phyloP scores from a whole-genome alignment of 2,888 invertebrate species.

The Cyaniris semiargus region DNA sequence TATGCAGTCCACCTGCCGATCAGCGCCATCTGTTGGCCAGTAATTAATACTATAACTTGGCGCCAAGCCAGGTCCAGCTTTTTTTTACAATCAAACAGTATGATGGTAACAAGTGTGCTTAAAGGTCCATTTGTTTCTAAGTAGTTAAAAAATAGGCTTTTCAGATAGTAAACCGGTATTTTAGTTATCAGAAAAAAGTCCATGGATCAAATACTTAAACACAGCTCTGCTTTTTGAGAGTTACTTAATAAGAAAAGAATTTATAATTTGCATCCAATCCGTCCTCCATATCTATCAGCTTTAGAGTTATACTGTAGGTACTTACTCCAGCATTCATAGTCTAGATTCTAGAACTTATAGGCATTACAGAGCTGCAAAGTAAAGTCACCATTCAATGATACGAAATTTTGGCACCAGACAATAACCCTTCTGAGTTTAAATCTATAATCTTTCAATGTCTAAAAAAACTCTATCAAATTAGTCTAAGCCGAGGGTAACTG shows the following conservation, averaged over 20 bases:
- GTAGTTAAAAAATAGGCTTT: neutral
- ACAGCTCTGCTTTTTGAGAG: neutral
- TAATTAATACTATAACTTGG: constrained; percentile 61
- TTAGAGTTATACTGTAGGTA: neutral
- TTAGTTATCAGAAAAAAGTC: neutral
- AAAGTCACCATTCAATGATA: neutral
- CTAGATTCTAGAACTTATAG: too few species aligned
- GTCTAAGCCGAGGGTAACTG: constrained; percentile 25
- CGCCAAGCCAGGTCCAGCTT: constrained; percentile 53
- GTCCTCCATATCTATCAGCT: neutral
- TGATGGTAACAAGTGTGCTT: constrained; percentile 30
- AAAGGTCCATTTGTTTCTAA: neutral
- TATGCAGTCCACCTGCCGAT: constrained; percentile 53
- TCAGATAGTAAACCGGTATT: neutral
- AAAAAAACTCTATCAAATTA: constrained; percentile 16
- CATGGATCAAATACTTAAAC: neutral
- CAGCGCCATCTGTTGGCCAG: constrained; percentile 60
- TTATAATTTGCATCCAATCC: neutral
- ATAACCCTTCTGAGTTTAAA: neutral
- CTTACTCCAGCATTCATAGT: too few species aligned
- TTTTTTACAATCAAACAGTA: constrained; percentile 40
- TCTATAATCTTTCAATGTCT: neutral
- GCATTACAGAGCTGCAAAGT: too few species aligned
- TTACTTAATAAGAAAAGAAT: neutral
- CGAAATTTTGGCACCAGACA: neutral